These are phyloP conservation scores for Planococcus citri DNA, from an alignment of 1,140 invertebrate genomes.

Conservation along the genomic window DNA sequence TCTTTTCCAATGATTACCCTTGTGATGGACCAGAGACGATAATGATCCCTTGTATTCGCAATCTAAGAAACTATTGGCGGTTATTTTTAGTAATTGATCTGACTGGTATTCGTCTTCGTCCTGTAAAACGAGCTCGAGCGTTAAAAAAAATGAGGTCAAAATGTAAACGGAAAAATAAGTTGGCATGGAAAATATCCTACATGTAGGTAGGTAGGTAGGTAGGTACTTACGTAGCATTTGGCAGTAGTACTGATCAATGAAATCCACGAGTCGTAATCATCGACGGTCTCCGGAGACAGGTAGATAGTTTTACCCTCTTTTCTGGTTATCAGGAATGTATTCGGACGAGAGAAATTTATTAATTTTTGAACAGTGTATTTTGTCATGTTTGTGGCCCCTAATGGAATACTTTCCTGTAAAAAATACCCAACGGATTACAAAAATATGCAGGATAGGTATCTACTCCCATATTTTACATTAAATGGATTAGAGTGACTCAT, in stretches of 20 bases:
- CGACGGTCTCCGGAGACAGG: conserved; percentile 66
- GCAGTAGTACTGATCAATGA: conserved; percentile 56
- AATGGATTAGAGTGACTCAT: neutral
- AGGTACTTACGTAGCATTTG: conserved; percentile 25
- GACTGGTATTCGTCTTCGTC: conserved; percentile 59
- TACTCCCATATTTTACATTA: neutral
- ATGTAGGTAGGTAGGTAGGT: conserved; percentile 32
- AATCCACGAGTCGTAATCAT: conserved; percentile 59
- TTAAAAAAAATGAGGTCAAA: too few relatives aligned
- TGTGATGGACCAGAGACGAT: conserved; percentile 56
- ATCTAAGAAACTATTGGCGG: conserved; percentile 55
- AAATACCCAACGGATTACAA: conserved; percentile 15
- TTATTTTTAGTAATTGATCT: conserved; percentile 51
- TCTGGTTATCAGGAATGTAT: conserved; percentile 60
- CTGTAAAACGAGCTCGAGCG: conserved; percentile 35
- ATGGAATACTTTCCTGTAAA: conserved; percentile 66
- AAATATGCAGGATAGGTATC: conserved; percentile 12
- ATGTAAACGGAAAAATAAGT: neutral
- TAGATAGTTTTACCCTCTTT: conserved; percentile 61
- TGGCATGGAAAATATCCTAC: neutral
- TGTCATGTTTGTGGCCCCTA: conserved; percentile 74
- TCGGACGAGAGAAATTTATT: conserved; percentile 41
- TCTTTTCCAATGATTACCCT: conserved; percentile 74
- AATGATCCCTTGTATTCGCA: conserved; percentile 87
- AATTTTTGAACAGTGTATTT: conserved; percentile 61